Base-by-base conservation (phyloP, 1,140 invertebrate species). In the Plutomurus gul region DNA sequence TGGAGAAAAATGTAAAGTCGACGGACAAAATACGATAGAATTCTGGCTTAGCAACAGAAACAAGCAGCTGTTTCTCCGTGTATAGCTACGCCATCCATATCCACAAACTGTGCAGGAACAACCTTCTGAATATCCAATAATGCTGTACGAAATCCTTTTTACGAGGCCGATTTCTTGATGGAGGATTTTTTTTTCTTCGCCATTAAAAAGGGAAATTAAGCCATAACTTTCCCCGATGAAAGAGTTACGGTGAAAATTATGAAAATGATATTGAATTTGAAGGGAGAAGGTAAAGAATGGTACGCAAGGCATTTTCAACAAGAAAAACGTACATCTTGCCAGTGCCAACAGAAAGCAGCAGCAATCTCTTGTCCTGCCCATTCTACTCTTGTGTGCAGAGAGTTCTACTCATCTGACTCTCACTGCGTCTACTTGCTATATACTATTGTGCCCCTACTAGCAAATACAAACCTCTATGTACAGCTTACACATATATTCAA, bases 31-130 rank as follows among this genome's bases (percentile, higher is more conserved):
- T n/a, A 43, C 39, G 39, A n/a, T 43, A 43, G 10, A 3, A 43
- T n/a, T 43, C 39, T 43, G n/a, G 10, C n/a, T 3, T n/a, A 13
- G n/a, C 7, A n/a, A 43, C 39, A 65, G 27, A 6, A 13, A 65
- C 56, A 65, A 65, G n/a, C n/a, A n/a, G n/a, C n/a, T n/a, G n/a
- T n/a, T n/a, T n/a, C n/a, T n/a, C n/a, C n/a, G n/a, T n/a, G n/a
- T n/a, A n/a, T n/a, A n/a, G n/a, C 56, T 65, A 65, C 56, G 56
- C 56, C 56, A 65, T 65, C 56, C 56, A 65, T 65, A 65, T 65
- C 30, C 13, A 4, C 18, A 3, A 1, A 10, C 27, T 30, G 16
- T 60, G 22, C 13, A n/a, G 33, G 33, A 16, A 4, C 56, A 65
- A 33, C 30, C 56, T n/a, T 5, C 30, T 30, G 7, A 22, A 4